Conservation (phyloP, 2,113 vertebrate genomes). For the Elaphurus davidianus region DNA sequence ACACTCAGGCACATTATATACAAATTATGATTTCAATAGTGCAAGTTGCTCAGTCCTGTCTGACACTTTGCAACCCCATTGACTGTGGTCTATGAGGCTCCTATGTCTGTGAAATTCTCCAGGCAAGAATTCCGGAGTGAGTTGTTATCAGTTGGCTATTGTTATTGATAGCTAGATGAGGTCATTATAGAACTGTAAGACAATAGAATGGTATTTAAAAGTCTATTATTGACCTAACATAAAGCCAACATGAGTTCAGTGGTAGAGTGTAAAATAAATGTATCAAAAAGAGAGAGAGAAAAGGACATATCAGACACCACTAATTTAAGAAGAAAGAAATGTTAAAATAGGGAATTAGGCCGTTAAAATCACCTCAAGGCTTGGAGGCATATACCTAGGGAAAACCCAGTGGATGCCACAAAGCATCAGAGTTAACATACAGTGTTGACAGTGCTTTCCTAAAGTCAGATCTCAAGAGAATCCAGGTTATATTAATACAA, state of each 20-base stretch:
- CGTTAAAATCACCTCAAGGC: background rate
- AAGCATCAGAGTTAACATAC: background rate
- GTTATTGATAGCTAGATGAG: background rate
- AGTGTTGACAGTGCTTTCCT: background rate
- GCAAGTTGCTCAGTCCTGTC: rapidly evolving
- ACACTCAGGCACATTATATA: background rate
- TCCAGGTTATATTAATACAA: background rate
- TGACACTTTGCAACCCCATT: background rate
- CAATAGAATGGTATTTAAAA: background rate
- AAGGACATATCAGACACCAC: background rate
- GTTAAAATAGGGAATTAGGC: background rate
- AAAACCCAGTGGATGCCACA: background rate
- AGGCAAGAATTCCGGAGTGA: background rate
- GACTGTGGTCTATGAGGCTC: background rate
- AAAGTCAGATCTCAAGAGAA: background rate
- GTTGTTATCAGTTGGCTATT: background rate
- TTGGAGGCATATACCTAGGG: background rate
- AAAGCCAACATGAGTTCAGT: background rate
- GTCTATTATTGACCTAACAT: background rate
- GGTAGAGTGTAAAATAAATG: background rate
- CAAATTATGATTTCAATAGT: background rate
- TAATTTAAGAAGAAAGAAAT: background rate
- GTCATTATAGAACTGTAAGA: background rate
- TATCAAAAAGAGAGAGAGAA: background rate
- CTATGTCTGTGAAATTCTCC: background rate